phyloP scores from a whole-genome alignment of 2,797 vertebrate genomes.

The Enteromius treurensis region DNA sequence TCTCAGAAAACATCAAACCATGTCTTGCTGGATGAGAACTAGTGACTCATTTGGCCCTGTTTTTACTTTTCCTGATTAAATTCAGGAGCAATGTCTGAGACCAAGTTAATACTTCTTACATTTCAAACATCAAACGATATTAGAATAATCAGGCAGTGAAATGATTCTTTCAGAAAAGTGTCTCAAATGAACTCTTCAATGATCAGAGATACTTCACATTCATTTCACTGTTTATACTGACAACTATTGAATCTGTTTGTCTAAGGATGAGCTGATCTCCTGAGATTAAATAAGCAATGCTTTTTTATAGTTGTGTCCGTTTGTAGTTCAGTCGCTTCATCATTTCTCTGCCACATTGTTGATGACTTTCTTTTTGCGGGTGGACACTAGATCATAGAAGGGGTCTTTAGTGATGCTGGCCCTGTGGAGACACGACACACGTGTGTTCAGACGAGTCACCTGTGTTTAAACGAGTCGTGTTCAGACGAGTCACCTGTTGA shows the following conservation, averaged over 20 bases:
- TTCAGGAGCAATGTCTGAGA: not conserved
- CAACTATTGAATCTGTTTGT: not conserved
- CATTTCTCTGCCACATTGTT: slow-evolving; percentile 72
- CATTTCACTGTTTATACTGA: not conserved
- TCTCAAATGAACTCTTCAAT: not conserved
- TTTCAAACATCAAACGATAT: not conserved
- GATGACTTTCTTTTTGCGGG: slow-evolving; percentile 91
- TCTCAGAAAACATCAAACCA: not conserved
- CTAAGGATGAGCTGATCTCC: not conserved
- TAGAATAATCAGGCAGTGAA: not conserved
- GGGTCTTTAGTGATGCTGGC: slow-evolving; percentile 94
- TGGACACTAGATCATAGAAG: slow-evolving; percentile 92
- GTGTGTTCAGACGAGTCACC: not conserved
- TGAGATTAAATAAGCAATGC: not conserved
- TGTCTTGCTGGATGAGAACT: not conserved
- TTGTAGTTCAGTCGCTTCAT: slow-evolving; percentile 38
- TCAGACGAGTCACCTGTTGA: not conserved
- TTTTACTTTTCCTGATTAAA: not conserved
- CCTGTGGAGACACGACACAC: slow-evolving; percentile 68
- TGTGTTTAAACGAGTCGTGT: not conserved
- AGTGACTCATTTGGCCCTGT: not conserved
- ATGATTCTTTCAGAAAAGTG: not conserved
- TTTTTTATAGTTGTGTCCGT: no score
- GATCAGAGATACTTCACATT: no score
- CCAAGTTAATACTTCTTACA: not conserved